Conservation (phyloP, 2,797 vertebrate species). For the Numenius phaeopus region DNA sequence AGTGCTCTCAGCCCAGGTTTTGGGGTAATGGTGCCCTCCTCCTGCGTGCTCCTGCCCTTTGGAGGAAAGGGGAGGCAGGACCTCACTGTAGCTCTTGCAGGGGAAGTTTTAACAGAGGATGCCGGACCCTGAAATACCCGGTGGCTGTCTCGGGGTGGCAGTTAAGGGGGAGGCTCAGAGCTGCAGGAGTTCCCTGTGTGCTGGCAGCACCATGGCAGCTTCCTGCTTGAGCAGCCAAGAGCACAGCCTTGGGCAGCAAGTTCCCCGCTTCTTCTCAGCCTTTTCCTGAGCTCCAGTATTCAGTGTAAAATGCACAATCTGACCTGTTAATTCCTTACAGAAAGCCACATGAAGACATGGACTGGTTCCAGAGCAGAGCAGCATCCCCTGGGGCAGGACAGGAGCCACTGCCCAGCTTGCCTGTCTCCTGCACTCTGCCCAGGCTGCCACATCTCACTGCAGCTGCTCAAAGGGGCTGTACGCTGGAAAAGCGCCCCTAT, state of each 20-base stretch:
- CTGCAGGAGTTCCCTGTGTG: not conserved
- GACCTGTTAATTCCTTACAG: not conserved
- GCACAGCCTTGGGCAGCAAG: not conserved
- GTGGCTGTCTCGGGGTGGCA: accelerated
- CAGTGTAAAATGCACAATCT: not conserved
- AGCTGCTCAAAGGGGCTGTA: not conserved
- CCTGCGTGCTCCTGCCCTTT: accelerated
- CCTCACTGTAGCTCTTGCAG: accelerated
- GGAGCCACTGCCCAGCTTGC: not conserved
- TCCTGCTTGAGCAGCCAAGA: not conserved
- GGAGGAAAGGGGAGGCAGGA: not conserved
- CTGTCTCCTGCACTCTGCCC: not conserved
- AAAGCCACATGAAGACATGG: not conserved
- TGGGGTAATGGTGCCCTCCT: not conserved
- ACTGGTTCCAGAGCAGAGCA: not conserved
- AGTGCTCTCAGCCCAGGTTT: not conserved
- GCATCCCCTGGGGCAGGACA: not conserved
- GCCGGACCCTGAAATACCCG: accelerated
- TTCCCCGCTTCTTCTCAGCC: not conserved
- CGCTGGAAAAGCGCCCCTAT: not conserved
- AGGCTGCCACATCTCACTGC: not conserved
- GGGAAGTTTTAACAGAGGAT: not conserved
- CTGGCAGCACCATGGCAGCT: accelerated
- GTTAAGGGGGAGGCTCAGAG: not conserved
- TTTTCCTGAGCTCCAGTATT: not conserved